phyloP scores from a whole-genome alignment of 2,113 vertebrate species.

The Indri indri region DNA sequence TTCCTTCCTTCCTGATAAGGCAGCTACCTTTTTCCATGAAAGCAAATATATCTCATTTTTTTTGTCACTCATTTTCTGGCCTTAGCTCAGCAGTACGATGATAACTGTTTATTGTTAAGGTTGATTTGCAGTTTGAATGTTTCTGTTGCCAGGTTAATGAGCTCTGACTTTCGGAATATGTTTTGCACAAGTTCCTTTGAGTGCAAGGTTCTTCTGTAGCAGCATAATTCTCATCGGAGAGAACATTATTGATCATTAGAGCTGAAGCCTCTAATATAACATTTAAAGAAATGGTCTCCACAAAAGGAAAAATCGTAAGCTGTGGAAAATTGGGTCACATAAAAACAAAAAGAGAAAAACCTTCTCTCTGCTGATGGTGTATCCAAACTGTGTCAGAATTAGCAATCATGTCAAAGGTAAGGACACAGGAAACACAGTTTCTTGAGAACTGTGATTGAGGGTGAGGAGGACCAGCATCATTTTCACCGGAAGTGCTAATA shows the following conservation, averaged over 20 bases:
- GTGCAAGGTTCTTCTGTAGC: slow-evolving; percentile 38
- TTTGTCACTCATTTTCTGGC: slow-evolving; percentile 72
- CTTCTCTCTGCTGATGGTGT: background rate
- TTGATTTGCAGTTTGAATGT: slow-evolving; percentile 78
- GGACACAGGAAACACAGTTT: background rate
- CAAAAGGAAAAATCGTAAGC: background rate
- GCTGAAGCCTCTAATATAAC: slow-evolving; percentile 26
- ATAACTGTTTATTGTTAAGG: slow-evolving; percentile 78
- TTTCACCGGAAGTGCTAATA: background rate
- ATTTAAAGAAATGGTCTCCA: background rate
- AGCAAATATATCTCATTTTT: slow-evolving; percentile 77
- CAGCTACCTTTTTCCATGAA: slow-evolving; percentile 76
- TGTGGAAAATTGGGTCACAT: slow-evolving; percentile 33
- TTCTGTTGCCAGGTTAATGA: slow-evolving; percentile 68
- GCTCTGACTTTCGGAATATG: slow-evolving; percentile 70
- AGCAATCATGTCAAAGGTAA: background rate
- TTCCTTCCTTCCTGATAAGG: slow-evolving; percentile 57
- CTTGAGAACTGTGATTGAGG: background rate
- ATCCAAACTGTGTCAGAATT: background rate
- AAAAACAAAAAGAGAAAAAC: background rate
- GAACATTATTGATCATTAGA: slow-evolving; percentile 33
- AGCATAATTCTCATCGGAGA: background rate
- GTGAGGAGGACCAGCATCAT: background rate
- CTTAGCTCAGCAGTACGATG: slow-evolving; percentile 69
- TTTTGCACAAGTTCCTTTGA: slow-evolving; percentile 40